A percentile compares a stretch with the other conserved stretches of the same genome.
These are phyloP conservation scores for Cheiracanthium punctorium DNA, from an alignment of 2,888 invertebrate genomes.

Conservation along the genomic window DNA sequence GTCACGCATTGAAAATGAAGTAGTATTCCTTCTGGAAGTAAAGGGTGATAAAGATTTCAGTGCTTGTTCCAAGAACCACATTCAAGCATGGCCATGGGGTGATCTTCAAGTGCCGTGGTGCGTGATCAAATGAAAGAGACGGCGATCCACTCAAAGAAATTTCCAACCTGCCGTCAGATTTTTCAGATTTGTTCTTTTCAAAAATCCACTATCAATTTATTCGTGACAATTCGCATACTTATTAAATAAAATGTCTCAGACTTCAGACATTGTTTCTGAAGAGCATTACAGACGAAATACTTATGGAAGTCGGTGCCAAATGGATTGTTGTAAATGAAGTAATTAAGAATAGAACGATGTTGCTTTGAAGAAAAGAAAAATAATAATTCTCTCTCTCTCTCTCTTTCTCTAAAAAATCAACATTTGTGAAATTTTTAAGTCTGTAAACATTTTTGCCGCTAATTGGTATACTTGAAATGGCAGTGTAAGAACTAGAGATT, in stretches of 20 bases:
- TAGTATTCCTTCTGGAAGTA: neutral
- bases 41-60: neutral
- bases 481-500: too few species aligned
- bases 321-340: neutral
- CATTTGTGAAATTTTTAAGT: too few species aligned
- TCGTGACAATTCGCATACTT: neutral
- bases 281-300: neutral
- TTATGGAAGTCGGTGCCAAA: neutral
- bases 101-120: neutral
- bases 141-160: neutral
- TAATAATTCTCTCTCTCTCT: too few species aligned
- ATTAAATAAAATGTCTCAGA: neutral
- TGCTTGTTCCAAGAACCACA: neutral
- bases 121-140: conserved; percentile 1
- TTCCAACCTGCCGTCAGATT: neutral
- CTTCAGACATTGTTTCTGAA: neutral
- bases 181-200: neutral
- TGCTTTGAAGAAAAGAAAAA: too few species aligned
- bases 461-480: too few species aligned
- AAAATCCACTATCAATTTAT: neutral
- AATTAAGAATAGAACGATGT: too few species aligned
- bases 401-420: too few species aligned
- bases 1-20: neutral
- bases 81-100: neutral
- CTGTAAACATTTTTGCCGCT: too few species aligned